Evolutionary conservation across 2,888 invertebrate genomes (phyloP), one percentile per base, ranked within the genome.

Genomic region (Fragum fragum): DNA sequence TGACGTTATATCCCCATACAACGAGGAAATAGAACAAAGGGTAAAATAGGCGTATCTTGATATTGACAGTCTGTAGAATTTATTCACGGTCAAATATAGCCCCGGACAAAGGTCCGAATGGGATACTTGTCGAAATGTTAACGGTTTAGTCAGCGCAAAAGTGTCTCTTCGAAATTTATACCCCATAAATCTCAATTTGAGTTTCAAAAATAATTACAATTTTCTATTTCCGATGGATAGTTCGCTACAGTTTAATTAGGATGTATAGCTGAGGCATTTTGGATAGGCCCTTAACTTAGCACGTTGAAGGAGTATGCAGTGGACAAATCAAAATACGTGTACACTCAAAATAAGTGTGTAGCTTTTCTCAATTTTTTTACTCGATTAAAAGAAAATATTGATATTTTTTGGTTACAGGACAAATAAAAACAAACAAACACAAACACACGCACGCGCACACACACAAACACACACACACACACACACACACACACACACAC

Each of bases 81-180:
- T 78, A 78, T 53, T 23, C 73, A 36, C 73, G 80, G 80, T 81
- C 83, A 80, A 42, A n/a, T 70, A 66, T 61, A 47, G 70, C 74
- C 78, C 79, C 72, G 81, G 63, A 57, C 66, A 26, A 1, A 23
- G n/a, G 26, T 26, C 21, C 39, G n/a, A 73, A 39, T 73, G 61
- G 26, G 73, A 28, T 39, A 73, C 57, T 73, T 73, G 71, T 70
- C 39, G 74, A 47, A 47, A 47, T 47, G 47, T 47, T 47, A 47
- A 47, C 47, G 47, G 47, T 47, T 47, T 47, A n/a, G 47, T 47
- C 47, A 47, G 14, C 66, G 39, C 42, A 14, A 14, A 66, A 42
- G 21, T 66, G 26, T 66, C 42, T 16, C 47, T 16, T 47, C 47
- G 47, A 47, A 47, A 66, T 26, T 42, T 36, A 42, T 66, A 23